phyloP scores from a whole-genome alignment of 2,888 invertebrate genomes.

The Psylliodes chrysocephalus region DNA sequence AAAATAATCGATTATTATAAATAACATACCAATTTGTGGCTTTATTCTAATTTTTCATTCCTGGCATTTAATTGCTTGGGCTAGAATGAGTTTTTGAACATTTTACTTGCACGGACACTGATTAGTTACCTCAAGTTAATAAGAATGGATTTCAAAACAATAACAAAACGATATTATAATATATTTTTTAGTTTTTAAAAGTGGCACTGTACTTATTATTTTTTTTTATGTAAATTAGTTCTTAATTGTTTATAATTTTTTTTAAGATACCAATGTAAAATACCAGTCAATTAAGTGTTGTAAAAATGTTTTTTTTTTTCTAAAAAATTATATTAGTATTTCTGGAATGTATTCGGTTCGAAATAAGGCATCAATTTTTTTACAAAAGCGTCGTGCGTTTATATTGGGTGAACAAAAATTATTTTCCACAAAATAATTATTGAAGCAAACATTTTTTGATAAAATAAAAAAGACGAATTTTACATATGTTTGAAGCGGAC shows the following conservation, averaged over 20 bases:
- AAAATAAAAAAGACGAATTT: no score
- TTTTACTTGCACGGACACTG: constrained; percentile 51
- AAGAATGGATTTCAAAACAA: constrained; percentile 44
- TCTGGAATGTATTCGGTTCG: constrained; percentile 32
- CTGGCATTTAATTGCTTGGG: no score
- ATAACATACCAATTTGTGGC: no score
- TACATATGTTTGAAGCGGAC: no score
- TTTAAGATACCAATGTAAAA: constrained; percentile 50
- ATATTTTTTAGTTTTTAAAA: constrained; percentile 45
- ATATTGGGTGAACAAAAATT: no score
- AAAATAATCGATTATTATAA: no score
- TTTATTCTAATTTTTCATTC: no score
- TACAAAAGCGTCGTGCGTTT: no score
- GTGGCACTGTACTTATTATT: constrained; percentile 55
- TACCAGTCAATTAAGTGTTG: constrained; percentile 57
- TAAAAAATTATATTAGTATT: constrained; percentile 45
- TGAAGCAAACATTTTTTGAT: no score
- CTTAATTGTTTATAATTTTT: constrained; percentile 46
- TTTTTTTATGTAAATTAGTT: constrained; percentile 52
- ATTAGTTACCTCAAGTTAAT: constrained; percentile 58
- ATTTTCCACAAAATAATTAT: no score
- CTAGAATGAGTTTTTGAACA: constrained; percentile 36
- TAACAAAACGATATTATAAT: constrained; percentile 40
- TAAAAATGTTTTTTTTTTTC: constrained; percentile 46
- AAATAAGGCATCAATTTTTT: constrained; percentile 34